Percentiles rank a stretch among this genome's conserved stretches.
These are phyloP conservation scores for Triplophysa rosa DNA, from an alignment of 2,113 vertebrate species.

Conservation along the genomic window DNA sequence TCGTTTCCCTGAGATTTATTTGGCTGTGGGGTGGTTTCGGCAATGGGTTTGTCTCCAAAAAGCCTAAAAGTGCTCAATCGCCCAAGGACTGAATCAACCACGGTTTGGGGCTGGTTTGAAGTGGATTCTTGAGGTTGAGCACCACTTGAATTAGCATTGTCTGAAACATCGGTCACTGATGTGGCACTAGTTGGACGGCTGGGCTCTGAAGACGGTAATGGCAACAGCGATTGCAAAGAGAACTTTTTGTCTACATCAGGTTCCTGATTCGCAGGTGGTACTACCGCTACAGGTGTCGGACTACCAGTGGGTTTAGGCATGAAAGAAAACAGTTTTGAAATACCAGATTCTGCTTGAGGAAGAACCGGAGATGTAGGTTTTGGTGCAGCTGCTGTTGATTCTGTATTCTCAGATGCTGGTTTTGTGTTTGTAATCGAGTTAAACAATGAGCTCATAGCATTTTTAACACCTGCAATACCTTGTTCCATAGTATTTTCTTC, in stretches of 20 bases:
- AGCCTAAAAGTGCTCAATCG: constrained; percentile 81
- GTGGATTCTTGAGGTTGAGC: constrained; percentile 50
- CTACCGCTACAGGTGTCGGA: constrained; percentile 67
- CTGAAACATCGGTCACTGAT: constrained; percentile 47
- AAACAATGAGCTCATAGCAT: constrained; percentile 82
- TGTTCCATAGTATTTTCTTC: constrained; percentile 65
- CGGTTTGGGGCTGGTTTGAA: constrained; percentile 66
- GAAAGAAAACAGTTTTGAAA: constrained; percentile 72
- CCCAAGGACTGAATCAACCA: constrained; percentile 82
- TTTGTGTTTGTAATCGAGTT: constrained; percentile 83
- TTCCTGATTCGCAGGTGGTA: constrained; percentile 66
- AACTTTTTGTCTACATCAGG: constrained; percentile 68
- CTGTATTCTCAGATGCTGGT: constrained; percentile 59
- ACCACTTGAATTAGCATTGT: constrained; percentile 13
- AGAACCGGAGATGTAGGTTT: constrained; percentile 55
- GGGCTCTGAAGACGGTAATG: constrained; percentile 65
- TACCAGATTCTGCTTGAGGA: constrained; percentile 68
- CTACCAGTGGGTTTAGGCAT: constrained; percentile 69
- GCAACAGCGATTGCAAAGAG: constrained; percentile 71
- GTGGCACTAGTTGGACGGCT: constrained; percentile 52
- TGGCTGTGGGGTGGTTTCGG: constrained; percentile 37
- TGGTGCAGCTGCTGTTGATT: constrained; percentile 57
- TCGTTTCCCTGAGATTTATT: constrained; percentile 56
- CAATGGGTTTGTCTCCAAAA: constrained; percentile 66
- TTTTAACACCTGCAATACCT: constrained; percentile 79